These are phyloP conservation scores for Synanthedon andrenaeformis DNA, from an alignment of 2,888 invertebrate species.

Conservation along the genomic window DNA sequence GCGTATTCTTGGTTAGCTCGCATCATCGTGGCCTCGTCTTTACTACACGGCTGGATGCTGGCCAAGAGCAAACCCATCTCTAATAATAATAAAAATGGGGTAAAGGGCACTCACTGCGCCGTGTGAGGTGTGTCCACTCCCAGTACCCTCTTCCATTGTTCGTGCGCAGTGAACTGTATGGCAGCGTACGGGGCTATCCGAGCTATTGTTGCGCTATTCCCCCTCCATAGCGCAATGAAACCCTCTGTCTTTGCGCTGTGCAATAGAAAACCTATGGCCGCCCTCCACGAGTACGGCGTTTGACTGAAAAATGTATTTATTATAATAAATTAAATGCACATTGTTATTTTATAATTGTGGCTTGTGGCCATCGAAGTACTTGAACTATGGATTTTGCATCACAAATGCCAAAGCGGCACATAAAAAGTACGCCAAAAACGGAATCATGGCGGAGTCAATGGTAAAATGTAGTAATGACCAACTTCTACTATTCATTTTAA, in stretches of 20 bases:
- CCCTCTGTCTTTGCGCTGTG: constrained; percentile 82
- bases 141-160: constrained; percentile 92
- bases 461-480: too few relatives aligned
- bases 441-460: too few relatives aligned
- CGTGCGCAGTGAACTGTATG: constrained; percentile 97
- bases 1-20: too few relatives aligned
- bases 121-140: constrained; percentile 72
- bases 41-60: too few relatives aligned
- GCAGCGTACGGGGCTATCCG: constrained; percentile 97
- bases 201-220: constrained; percentile 98
- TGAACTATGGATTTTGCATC: too few relatives aligned
- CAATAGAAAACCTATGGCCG: constrained; percentile 77
- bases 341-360: background rate
- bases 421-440: too few relatives aligned
- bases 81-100: too few relatives aligned
- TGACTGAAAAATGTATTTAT: constrained; percentile 51
- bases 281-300: constrained; percentile 78
- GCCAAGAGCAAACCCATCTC: too few relatives aligned
- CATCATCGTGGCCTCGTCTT: too few relatives aligned
- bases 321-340: constrained; percentile 1
- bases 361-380: too few relatives aligned
- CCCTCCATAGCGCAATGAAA: constrained; percentile 89
- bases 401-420: too few relatives aligned
- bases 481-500: too few relatives aligned
- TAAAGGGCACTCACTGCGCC: constrained; percentile 29